phyloP scores from a whole-genome alignment of 92 coral and sea anemone genomes.

The Pocillopora grandis region DNA sequence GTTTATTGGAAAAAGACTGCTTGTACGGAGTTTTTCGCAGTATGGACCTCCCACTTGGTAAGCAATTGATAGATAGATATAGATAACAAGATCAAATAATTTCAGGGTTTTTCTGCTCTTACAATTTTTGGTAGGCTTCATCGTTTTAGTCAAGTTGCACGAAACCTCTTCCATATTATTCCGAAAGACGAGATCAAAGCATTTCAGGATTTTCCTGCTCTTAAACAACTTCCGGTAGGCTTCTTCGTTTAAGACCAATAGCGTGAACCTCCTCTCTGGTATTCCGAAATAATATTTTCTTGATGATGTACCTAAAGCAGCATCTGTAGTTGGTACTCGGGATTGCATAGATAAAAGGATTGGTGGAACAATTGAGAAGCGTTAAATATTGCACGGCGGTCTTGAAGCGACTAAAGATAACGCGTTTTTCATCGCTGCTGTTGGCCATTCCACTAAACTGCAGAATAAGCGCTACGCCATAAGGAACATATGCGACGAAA shows the following conservation, averaged over 20 bases:
- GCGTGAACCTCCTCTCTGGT: constrained; percentile 1
- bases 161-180: background rate
- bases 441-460: constrained; percentile 16
- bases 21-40: too few species aligned
- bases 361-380: constrained; percentile 65
- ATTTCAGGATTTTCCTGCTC: too few species aligned
- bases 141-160: background rate
- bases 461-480: constrained; percentile 49
- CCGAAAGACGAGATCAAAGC: background rate
- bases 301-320: constrained; percentile 51
- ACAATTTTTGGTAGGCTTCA: background rate
- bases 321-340: constrained; percentile 80
- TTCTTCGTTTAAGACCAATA: background rate
- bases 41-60: too few species aligned
- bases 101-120: too few species aligned
- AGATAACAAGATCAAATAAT: too few species aligned
- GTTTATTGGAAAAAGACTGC: too few species aligned
- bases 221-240: background rate
- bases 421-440: background rate
- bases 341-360: constrained; percentile 72
- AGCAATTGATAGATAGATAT: too few species aligned
- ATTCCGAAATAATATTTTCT: constrained; percentile 12
- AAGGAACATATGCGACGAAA: constrained; percentile 61
- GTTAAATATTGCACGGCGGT: constrained; percentile 43
- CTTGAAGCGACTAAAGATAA: constrained; percentile 1